Percentiles rank a stretch among this genome's conserved stretches.
Evolutionary conservation across 2,797 vertebrate species (phyloP).

Genomic region (Microctenopoma steveboyesi): DNA sequence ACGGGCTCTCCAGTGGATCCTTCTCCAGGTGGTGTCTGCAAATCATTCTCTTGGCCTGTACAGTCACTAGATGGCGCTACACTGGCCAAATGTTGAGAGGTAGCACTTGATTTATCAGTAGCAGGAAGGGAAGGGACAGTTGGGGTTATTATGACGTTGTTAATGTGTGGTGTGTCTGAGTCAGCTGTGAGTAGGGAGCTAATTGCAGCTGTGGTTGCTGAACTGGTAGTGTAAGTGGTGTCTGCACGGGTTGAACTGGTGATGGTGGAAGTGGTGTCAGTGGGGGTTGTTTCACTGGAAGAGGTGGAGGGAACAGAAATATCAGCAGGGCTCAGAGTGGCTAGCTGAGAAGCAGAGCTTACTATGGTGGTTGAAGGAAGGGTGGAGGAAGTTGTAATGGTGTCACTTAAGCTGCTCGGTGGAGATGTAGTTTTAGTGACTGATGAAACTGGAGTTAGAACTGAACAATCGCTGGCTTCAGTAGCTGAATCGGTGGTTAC

Average conservation of each 20-base stretch:
- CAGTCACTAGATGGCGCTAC: constrained; percentile 35
- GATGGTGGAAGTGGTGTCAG: constrained; percentile 56
- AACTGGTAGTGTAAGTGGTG: constrained; percentile 51
- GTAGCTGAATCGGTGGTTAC: constrained; percentile 4
- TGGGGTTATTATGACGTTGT: constrained; percentile 28
- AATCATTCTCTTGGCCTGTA: constrained; percentile 39
- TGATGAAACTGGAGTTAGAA: constrained; percentile 32
- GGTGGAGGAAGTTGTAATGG: constrained; percentile 31
- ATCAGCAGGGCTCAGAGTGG: constrained; percentile 5
- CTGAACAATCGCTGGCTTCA: constrained; percentile 22
- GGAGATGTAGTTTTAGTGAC: constrained; percentile 35
- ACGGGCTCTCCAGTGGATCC: constrained; percentile 18
- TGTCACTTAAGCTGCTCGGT: constrained; percentile 23
- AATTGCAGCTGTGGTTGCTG: constrained; percentile 43
- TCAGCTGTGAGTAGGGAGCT: constrained; percentile 46
- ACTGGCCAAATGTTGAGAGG: constrained; percentile 42
- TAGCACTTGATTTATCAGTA: constrained; percentile 47
- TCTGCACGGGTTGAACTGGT: constrained; percentile 53
- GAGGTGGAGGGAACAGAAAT: constrained; percentile 49
- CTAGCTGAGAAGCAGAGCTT: constrained; percentile 32
- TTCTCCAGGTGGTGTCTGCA: constrained; percentile 48
- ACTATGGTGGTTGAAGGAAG: constrained; percentile 26
- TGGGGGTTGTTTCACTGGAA: constrained; percentile 58
- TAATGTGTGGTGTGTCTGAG: constrained; percentile 37
- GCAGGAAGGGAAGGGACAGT: constrained; percentile 23